Percentiles rank a stretch among this genome's conserved stretches.
Evolutionary conservation across 2,113 vertebrate genomes (phyloP).

Genomic region (Prinia subflava): DNA sequence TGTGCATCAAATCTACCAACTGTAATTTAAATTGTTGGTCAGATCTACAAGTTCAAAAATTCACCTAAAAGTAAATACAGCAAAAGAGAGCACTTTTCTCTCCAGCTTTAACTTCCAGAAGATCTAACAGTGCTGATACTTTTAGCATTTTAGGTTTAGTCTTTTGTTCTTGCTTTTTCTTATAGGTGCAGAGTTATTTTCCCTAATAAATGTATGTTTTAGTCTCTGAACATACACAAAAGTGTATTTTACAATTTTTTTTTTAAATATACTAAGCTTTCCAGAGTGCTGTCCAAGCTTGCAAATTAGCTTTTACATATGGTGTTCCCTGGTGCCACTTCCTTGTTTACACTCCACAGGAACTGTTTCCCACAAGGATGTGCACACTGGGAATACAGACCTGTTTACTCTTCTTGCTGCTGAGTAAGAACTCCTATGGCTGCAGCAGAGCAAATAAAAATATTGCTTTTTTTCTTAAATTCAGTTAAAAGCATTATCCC

Average conservation of each 20-base stretch:
- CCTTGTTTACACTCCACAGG: neutral
- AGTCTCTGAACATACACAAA: neutral
- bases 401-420: neutral
- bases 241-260: neutral
- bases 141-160: neutral
- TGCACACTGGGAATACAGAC: neutral
- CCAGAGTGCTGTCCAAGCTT: neutral
- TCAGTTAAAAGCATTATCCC: neutral
- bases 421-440: neutral
- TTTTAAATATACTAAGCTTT: neutral
- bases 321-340: neutral
- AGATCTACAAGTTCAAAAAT: neutral
- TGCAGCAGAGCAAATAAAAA: neutral
- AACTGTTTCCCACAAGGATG: neutral
- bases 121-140: neutral
- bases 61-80: neutral
- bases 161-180: neutral
- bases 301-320: neutral
- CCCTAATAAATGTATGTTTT: neutral
- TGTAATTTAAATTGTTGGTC: neutral
- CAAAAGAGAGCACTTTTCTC: neutral
- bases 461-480: fast-evolving
- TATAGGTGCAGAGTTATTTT: neutral
- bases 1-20: neutral
- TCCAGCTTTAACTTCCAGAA: neutral